phyloP scores from a whole-genome alignment of 2,797 vertebrate species.

The Hyperoplus lanceolatus region DNA sequence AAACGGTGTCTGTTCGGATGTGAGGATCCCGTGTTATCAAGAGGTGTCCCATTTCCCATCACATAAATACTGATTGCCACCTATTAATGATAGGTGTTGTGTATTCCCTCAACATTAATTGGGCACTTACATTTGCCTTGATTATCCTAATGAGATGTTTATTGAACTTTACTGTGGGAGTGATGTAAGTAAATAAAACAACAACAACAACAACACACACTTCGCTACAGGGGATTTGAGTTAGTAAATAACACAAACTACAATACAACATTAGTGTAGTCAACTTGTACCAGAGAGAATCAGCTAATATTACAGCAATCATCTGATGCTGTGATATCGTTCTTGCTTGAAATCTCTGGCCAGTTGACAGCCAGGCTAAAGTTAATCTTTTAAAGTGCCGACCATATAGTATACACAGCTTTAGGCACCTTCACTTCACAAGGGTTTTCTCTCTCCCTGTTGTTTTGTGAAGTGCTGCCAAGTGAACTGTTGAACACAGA shows the following conservation, averaged over 20 bases:
- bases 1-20: background rate
- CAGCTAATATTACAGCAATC: constrained; percentile 12
- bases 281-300: constrained; percentile 7
- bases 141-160: constrained; percentile 1
- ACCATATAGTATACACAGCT: constrained; percentile 12
- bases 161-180: background rate
- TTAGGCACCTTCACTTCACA: constrained; percentile 43
- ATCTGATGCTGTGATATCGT: constrained; percentile 14
- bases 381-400: constrained; percentile 24
- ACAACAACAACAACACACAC: too few relatives aligned
- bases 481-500: constrained; percentile 79
- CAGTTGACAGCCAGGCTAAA: constrained; percentile 11
- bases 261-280: background rate
- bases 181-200: background rate
- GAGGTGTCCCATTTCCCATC: constrained; percentile 9
- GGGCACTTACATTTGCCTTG: background rate
- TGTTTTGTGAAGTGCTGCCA: constrained; percentile 77
- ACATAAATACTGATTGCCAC: constrained; percentile 17
- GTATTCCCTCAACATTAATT: background rate
- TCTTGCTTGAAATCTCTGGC: background rate
- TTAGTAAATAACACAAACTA: constrained; percentile 1
- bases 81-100: constrained; percentile 4
- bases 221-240: background rate
- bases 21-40: background rate
- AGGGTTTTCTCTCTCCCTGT: constrained; percentile 50